Conservation (phyloP, 2,888 invertebrate species). For the Pollenia amentaria region DNA sequence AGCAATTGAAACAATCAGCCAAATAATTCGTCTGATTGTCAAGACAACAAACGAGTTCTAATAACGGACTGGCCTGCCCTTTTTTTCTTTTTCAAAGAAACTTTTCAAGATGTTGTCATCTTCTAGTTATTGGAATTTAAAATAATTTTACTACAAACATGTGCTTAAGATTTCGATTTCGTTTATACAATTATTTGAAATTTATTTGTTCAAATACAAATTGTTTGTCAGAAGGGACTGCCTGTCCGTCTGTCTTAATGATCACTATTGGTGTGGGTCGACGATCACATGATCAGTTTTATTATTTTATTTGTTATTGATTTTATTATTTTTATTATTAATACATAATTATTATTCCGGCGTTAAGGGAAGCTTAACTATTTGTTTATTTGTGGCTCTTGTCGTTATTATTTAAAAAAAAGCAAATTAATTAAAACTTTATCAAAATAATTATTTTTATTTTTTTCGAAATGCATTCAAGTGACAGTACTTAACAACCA, state of each 20-base stretch:
- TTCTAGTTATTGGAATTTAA: not conserved
- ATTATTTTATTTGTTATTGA: slow-evolving; percentile 21
- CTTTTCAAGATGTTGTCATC: slow-evolving; percentile 15
- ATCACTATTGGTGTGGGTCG: not conserved
- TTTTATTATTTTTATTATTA: slow-evolving; percentile 17
- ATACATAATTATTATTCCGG: slow-evolving; percentile 7
- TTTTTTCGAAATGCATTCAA: slow-evolving; percentile 39
- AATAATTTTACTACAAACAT: slow-evolving; percentile 3
- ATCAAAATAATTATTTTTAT: slow-evolving; percentile 17
- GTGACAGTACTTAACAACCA: slow-evolving; percentile 30
- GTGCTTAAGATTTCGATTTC: not conserved
- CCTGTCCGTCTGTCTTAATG: not conserved
- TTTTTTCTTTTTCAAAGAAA: slow-evolving; percentile 24
- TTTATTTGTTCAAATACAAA: not conserved
- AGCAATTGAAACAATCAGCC: slow-evolving; percentile 21
- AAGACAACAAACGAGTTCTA: slow-evolving; percentile 6
- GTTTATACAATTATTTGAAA: too few relatives aligned
- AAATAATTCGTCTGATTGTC: not conserved
- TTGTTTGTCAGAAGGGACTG: slow-evolving; percentile 8
- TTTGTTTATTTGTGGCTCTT: slow-evolving; percentile 14
- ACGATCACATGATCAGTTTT: slow-evolving; percentile 59
- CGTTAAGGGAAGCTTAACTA: slow-evolving; percentile 61
- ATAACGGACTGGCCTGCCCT: not conserved
- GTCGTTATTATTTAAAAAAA: not conserved
- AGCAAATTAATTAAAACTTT: slow-evolving; percentile 2